Base-by-base conservation (phyloP, 2,113 vertebrate species). In the Anhinga anhinga region DNA sequence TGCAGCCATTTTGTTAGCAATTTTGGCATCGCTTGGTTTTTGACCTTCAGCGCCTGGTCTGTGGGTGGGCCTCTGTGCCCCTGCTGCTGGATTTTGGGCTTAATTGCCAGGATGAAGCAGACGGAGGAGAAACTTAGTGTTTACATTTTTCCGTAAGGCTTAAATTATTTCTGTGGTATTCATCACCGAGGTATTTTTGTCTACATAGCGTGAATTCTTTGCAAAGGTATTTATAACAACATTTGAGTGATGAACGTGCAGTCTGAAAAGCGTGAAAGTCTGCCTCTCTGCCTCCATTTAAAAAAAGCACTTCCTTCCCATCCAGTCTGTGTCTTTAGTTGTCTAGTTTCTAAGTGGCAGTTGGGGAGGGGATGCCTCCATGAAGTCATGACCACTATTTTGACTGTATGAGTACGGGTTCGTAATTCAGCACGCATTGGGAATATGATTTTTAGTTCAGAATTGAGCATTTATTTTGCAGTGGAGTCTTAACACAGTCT, bases 151-250 rank as follows among this genome's bases (percentile, higher is more conserved):
- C 78, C 15, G 9, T 20, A 69, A 36, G 27, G 72, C 30, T 38
- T 81, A 49, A 62, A 93, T 82, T 85, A 53, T 94, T 76, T 90
- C 25, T 85, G 40, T 3, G 11, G 59, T 90, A 52, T 93, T 95
- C 85, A 80, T 87, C 49, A 25, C 63, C 11, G 50, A 89, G 29
- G 19, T 96, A 93, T 93, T 94, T 96, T 89, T n/a, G 45, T 79
- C 82, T 87, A 44, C 10, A 0, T 76, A 47, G 61, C 55, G 56
- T 73, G 66, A 93, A 44, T 87, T 71, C 25, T 87, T 93, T 87
- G 56, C 50, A 82, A 55, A 91, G 65, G 36, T 89, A 85, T 94
- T 93, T 94, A 56, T 93, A 93, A 79, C 66, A 71, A 45, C 44
- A 65, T 69, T 32, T 79, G 66, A 61, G 73, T 49, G 58, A 65